These are phyloP conservation scores for Calyptommatus sinebrachiatus DNA, from an alignment of 2,113 vertebrate species.

Conservation along the genomic window DNA sequence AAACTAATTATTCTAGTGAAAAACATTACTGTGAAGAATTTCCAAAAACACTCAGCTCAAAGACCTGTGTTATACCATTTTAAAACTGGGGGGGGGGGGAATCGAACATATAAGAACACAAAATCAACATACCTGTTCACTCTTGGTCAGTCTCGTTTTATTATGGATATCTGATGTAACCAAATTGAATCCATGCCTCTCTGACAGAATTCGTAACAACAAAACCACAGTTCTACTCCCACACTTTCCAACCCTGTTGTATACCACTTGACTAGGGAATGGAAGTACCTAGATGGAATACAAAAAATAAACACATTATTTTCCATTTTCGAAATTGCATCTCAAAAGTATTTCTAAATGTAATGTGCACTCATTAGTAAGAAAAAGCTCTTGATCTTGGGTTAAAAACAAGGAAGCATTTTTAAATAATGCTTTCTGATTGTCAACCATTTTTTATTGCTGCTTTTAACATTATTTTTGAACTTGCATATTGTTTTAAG, in stretches of 20 bases:
- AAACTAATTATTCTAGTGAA: neutral
- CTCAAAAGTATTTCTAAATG: neutral
- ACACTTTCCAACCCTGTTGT: conserved; percentile 97
- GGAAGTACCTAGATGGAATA: conserved; percentile 80
- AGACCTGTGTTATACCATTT: conserved; percentile 10
- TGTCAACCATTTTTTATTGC: too few relatives aligned
- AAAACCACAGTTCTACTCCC: conserved; percentile 96
- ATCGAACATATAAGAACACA: neutral
- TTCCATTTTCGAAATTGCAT: conserved; percentile 17
- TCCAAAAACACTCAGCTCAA: neutral
- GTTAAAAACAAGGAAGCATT: neutral
- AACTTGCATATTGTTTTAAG: too few relatives aligned
- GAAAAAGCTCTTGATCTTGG: neutral
- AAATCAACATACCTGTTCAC: conserved; percentile 84
- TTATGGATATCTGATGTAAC: conserved; percentile 98
- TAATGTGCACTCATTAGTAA: neutral
- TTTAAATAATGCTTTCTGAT: neutral
- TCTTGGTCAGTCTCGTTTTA: conserved; percentile 94
- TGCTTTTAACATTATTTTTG: too few relatives aligned
- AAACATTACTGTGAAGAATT: neutral
- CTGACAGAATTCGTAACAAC: conserved; percentile 89
- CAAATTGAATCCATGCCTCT: conserved; percentile 92
- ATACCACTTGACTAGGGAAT: conserved; percentile 98
- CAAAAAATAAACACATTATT: neutral
- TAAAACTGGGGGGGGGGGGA: neutral